Conservation (phyloP, 2,797 vertebrate species). For the Uromys caudimaculatus region DNA sequence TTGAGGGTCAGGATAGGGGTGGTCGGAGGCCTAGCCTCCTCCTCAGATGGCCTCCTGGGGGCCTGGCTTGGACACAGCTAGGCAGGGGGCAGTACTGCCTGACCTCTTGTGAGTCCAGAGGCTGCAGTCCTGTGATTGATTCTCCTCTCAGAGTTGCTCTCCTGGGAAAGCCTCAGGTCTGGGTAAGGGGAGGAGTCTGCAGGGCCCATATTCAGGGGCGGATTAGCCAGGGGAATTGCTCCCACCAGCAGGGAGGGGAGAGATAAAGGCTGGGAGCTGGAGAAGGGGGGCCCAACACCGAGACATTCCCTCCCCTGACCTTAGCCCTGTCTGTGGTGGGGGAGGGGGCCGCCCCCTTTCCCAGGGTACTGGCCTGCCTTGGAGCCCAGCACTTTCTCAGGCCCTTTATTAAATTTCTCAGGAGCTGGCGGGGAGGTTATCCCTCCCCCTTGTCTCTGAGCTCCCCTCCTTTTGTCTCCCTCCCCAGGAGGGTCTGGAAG, state of each 20-base stretch:
- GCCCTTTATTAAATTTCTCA: slow-evolving; percentile 85
- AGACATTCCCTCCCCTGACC: slow-evolving; percentile 81
- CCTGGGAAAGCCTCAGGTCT: slow-evolving; percentile 79
- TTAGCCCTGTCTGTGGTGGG: slow-evolving; percentile 70
- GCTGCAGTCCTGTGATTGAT: slow-evolving; percentile 53
- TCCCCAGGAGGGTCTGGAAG: slow-evolving; percentile 83
- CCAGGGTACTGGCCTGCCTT: slow-evolving; percentile 73
- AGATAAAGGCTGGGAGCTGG: slow-evolving; percentile 79
- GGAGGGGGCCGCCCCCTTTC: slow-evolving; percentile 80
- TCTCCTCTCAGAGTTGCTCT: slow-evolving; percentile 67
- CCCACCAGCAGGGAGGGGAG: slow-evolving; percentile 85
- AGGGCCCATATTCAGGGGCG: slow-evolving; percentile 80
- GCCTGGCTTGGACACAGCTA: slow-evolving; percentile 15
- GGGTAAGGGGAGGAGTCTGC: slow-evolving; percentile 77
- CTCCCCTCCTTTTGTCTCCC: slow-evolving; percentile 84
- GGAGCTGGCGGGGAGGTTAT: slow-evolving; percentile 80
- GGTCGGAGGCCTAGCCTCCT: background rate
- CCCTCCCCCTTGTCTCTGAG: slow-evolving; percentile 76
- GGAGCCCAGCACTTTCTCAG: slow-evolving; percentile 82
- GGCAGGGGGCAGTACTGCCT: background rate
- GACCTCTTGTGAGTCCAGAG: slow-evolving; percentile 67
- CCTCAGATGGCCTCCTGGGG: background rate
- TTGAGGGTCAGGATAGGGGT: background rate
- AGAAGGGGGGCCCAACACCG: slow-evolving; percentile 69
- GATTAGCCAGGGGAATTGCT: slow-evolving; percentile 81